phyloP scores from a whole-genome alignment of 2,797 vertebrate genomes.

The Melanotaenia nigrans region DNA sequence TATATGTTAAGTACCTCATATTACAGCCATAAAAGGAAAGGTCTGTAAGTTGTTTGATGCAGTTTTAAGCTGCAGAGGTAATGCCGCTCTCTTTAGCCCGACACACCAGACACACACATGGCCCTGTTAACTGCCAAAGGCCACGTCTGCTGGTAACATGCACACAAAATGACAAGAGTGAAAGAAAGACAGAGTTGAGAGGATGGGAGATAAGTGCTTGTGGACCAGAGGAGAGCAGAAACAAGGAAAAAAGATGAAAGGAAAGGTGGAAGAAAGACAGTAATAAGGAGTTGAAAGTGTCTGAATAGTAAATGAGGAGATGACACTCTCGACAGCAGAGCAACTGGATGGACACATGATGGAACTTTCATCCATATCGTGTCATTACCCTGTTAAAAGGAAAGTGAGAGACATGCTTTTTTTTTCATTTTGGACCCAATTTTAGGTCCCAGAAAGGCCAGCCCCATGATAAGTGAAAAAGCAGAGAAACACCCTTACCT shows the following conservation, averaged over 20 bases:
- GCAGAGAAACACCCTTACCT: conserved; percentile 53
- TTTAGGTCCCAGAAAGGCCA: conserved; percentile 50
- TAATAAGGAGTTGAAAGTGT: conserved; percentile 71
- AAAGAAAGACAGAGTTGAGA: conserved; percentile 25
- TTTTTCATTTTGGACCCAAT: conserved; percentile 67
- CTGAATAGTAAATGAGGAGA: conserved; percentile 79
- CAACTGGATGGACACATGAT: conserved; percentile 63
- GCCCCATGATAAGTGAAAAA: conserved; percentile 73
- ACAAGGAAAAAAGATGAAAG: conserved; percentile 62
- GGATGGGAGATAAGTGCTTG: conserved; percentile 39
- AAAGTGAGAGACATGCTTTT: conserved; percentile 45
- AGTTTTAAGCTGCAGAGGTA: conserved; percentile 78
- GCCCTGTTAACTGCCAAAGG: conserved; percentile 61
- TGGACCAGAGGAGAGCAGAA: conserved; percentile 46
- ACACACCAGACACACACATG: conserved; percentile 38
- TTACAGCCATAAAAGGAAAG: conserved; percentile 71
- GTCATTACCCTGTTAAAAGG: conserved; percentile 67
- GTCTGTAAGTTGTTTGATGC: conserved; percentile 75
- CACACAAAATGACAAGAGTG: conserved; percentile 58
- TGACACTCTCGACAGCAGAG: conserved; percentile 62
- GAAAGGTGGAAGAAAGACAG: conserved; percentile 54
- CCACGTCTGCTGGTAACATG: conserved; percentile 58
- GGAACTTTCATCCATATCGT: conserved; percentile 74
- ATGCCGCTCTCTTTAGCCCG: conserved; percentile 61
- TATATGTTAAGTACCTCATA: conserved; percentile 76